Conservation (phyloP, 2,888 invertebrate species). For the Psylliodes chrysocephalus region DNA sequence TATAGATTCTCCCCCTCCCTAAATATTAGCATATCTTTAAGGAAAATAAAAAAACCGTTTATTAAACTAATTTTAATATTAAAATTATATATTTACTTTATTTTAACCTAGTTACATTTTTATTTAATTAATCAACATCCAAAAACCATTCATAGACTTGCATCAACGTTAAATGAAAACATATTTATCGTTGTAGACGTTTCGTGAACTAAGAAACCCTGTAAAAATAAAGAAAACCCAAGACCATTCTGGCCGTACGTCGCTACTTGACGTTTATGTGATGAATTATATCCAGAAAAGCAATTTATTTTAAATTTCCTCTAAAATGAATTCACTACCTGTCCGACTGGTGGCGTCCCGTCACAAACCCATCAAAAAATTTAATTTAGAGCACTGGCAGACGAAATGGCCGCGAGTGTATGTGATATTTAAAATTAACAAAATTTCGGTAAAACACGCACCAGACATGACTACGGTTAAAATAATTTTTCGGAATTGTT, state of each 20-base stretch:
- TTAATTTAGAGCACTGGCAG: conserved; percentile 12
- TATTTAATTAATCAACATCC: too few relatives aligned
- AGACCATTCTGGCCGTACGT: background rate
- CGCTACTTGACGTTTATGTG: conserved; percentile 3
- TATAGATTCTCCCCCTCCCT: too few relatives aligned
- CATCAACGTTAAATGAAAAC: too few relatives aligned
- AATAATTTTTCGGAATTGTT: background rate
- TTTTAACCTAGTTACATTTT: too few relatives aligned
- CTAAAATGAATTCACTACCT: conserved; percentile 12
- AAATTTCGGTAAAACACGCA: conserved; percentile 1
- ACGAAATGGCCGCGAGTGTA: conserved; percentile 3
- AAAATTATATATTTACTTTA: too few relatives aligned
- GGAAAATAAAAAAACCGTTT: too few relatives aligned
- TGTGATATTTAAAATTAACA: conserved; percentile 13
- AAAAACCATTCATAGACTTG: too few relatives aligned
- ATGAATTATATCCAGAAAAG: conserved; percentile 21
- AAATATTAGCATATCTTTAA: too few relatives aligned
- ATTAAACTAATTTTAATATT: too few relatives aligned
- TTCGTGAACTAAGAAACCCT: background rate
- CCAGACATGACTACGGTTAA: background rate
- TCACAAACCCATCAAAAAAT: conserved; percentile 17
- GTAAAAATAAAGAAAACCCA: background rate
- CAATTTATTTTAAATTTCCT: conserved; percentile 21
- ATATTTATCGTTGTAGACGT: background rate
- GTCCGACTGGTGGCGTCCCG: background rate